These are phyloP conservation scores for Anthopleura xanthogrammica DNA, from an alignment of 92 coral and sea anemone genomes.

Conservation along the genomic window DNA sequence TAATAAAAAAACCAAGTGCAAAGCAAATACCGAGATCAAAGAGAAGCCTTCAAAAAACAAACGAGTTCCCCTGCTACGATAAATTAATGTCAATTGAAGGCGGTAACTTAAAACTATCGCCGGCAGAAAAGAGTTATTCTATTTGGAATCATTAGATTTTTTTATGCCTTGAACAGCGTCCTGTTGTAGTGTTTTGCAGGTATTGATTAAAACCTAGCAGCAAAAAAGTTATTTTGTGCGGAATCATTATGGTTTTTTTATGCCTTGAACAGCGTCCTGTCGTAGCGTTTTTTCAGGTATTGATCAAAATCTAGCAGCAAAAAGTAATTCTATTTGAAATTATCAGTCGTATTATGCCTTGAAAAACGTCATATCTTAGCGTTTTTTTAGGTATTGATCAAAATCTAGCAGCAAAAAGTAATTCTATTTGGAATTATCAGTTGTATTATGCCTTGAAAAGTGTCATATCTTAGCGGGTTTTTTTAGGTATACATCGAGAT, in stretches of 20 bases:
- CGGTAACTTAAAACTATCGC: background rate
- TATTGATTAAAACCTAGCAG: background rate
- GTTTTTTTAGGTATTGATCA: background rate
- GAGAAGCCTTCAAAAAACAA: too few relatives aligned
- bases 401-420: too few relatives aligned
- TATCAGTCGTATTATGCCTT: background rate
- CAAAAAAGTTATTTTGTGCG: background rate
- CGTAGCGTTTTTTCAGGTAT: too few relatives aligned
- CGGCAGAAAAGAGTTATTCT: background rate
- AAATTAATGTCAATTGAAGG: background rate
- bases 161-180: background rate
- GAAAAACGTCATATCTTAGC: background rate
- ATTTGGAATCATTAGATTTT: too few relatives aligned
- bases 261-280: too few relatives aligned
- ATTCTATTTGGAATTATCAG: too few relatives aligned
- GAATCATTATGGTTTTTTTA: too few relatives aligned
- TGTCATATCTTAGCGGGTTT: background rate
- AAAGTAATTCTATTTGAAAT: too few relatives aligned
- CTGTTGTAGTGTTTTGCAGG: too few relatives aligned
- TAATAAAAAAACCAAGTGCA: background rate
- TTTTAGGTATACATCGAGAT: background rate
- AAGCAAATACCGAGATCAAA: background rate
- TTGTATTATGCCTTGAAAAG: too few relatives aligned
- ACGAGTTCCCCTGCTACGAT: background rate
- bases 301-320: background rate